Evolutionary conservation across 2,888 invertebrate genomes (phyloP).

Genomic region (Pristionchus entomophagus): DNA sequence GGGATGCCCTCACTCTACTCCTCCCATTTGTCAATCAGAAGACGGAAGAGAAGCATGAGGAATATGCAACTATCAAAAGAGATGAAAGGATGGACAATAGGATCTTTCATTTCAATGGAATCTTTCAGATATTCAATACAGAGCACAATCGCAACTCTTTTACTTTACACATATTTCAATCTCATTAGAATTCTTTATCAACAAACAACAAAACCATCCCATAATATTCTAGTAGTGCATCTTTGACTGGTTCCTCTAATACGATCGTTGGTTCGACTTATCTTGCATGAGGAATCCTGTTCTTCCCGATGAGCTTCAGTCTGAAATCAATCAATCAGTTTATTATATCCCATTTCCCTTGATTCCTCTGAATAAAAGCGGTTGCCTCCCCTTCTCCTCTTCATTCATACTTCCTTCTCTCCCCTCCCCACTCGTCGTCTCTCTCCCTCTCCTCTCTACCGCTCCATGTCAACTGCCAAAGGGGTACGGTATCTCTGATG

Average conservation of each 20-base stretch:
- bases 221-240: constrained; percentile 61
- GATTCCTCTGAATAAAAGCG: not conserved
- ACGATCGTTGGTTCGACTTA: constrained; percentile 96
- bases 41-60: constrained; percentile 20
- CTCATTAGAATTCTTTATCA: not conserved
- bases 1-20: constrained; percentile 26
- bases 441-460: not conserved
- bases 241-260: constrained; percentile 96
- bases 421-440: not conserved
- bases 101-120: not conserved
- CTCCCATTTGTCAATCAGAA: constrained; percentile 33
- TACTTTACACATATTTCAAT: not conserved
- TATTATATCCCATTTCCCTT: not conserved
- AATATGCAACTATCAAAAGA: constrained; percentile 21
- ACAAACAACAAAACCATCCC: constrained; percentile 47
- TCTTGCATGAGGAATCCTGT: constrained; percentile 89
- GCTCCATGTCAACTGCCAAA: not conserved
- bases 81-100: not conserved
- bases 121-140: not conserved
- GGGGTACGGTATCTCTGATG: not conserved
- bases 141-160: not conserved
- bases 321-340: not conserved
- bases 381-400: not conserved
- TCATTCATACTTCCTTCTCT: not conserved
- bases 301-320: constrained; percentile 83